Evolutionary conservation across 2,113 vertebrate genomes (phyloP), one percentile per base, ranked within the genome.

Genomic region (Centropus unirufus): DNA sequence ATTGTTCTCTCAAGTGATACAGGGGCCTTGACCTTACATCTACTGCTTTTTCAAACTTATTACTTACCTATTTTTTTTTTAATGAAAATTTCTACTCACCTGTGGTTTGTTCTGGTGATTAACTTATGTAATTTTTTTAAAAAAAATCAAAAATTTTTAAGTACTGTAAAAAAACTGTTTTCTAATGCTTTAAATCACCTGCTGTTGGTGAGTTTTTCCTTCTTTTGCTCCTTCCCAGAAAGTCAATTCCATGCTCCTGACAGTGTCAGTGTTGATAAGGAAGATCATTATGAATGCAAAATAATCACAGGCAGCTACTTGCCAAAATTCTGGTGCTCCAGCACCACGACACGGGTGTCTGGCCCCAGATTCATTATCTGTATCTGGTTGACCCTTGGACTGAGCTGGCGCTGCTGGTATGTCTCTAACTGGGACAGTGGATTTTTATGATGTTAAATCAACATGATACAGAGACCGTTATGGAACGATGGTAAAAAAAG

Each of bases 1-100:
- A 79, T 79, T 87, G 83, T 92, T 94, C 47, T 93, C 85, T 88
- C 62, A 69, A 89, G 72, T 89, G 58, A 32, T 70, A 40, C 39
- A 61, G 47, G 70, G 52, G 61, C 47, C 93, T 82, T 76, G 63
- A 87, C 67, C 66, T 89, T 95, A 59, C 61, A 20, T 69, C 75
- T 81, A 15, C 54, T 73, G 32, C 84, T 95, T 92, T 36, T 83
- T 80, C 29, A 69, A 23, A 69, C 87, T 81, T 89, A 68, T 91
- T 86, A 72, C 23, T 32, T 62, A 57, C 73, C 61, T 89, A 40
- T 89, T 24, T 18, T 87, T 18, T 85, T 92, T 42, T 84, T 91
- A 82, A 73, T 79, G 66, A 87, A 92, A 19, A 67, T 52, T 76
- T 39, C 16, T 10, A 58, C 36, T 78, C 29, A 77, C 36, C 7